A percentile compares a stretch with the other conserved stretches of the same genome.
phyloP scores from a whole-genome alignment of 2,888 invertebrate species.

The Schizotus pectinicornis region DNA sequence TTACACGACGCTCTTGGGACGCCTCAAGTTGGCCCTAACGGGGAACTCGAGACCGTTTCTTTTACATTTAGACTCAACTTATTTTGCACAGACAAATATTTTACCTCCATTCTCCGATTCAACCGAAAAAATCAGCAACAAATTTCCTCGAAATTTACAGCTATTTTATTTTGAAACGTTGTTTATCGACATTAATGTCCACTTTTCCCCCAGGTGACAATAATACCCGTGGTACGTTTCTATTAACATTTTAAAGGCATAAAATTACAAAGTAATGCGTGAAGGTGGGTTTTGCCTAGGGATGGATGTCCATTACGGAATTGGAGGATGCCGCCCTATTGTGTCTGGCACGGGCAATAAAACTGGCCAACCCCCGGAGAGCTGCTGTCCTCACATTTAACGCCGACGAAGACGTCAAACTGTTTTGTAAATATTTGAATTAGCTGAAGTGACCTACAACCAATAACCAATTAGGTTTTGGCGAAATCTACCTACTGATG shows the following conservation, averaged over 20 bases:
- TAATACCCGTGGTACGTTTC: no score
- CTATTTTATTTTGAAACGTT: no score
- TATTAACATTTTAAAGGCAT: not conserved
- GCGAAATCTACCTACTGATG: no score
- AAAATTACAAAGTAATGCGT: not conserved
- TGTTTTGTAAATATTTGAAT: conserved; percentile 12
- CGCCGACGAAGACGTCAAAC: conserved; percentile 10
- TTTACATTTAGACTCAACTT: no score
- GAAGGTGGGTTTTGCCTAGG: conserved; percentile 1
- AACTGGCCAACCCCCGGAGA: conserved; percentile 15
- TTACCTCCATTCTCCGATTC: not conserved
- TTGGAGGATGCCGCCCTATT: conserved; percentile 26
- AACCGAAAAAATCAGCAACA: not conserved
- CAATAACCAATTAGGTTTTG: no score
- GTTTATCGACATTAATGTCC: no score
- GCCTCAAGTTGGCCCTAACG: no score
- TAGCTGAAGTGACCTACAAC: no score
- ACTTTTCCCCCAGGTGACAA: no score
- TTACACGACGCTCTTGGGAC: no score
- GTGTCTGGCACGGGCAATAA: conserved; percentile 17
- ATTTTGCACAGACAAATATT: no score
- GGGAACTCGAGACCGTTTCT: no score
- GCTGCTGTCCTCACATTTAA: conserved; percentile 14
- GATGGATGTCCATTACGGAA: conserved; percentile 14
- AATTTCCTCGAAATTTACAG: not conserved